These are phyloP conservation scores for Xerus rutilus DNA, from an alignment of 2,797 vertebrate genomes.

Conservation along the genomic window DNA sequence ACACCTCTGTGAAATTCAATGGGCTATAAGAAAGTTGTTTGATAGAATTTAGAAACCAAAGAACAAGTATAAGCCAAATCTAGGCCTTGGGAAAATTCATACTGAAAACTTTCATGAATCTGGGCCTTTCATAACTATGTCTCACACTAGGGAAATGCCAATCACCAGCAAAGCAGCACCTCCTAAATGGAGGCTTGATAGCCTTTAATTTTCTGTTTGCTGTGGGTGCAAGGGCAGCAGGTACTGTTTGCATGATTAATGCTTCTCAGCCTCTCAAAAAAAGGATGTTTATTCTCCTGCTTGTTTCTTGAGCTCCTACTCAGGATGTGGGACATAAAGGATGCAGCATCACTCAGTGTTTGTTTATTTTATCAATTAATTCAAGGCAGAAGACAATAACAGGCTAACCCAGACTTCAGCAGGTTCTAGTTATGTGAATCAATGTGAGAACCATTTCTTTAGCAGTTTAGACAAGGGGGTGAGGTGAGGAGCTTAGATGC, in stretches of 20 bases:
- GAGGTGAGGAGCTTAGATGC: not conserved
- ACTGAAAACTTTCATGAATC: not conserved
- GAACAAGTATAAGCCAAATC: not conserved
- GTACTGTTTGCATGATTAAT: not conserved
- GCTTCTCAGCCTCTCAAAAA: not conserved
- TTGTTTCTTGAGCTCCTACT: not conserved
- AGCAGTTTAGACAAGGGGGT: not conserved
- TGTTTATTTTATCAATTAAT: conserved; percentile 58
- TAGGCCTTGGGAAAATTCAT: not conserved
- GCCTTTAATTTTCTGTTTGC: not conserved
- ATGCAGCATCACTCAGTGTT: not conserved
- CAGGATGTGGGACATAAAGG: not conserved
- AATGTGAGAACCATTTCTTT: not conserved
- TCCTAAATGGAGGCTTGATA: not conserved
- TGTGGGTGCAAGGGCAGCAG: not conserved
- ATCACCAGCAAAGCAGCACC: not conserved
- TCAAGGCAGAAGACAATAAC: conserved; percentile 13
- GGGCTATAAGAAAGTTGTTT: conserved; percentile 19
- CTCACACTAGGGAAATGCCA: conserved; percentile 6
- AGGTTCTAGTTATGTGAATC: not conserved
- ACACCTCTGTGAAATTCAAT: not conserved
- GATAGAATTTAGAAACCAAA: conserved; percentile 27
- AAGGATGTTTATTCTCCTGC: conserved; percentile 3
- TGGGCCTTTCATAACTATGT: not conserved
- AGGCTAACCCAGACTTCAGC: not conserved